These are phyloP conservation scores for Pluvialis apricaria DNA, from an alignment of 2,113 vertebrate species.

Conservation along the genomic window DNA sequence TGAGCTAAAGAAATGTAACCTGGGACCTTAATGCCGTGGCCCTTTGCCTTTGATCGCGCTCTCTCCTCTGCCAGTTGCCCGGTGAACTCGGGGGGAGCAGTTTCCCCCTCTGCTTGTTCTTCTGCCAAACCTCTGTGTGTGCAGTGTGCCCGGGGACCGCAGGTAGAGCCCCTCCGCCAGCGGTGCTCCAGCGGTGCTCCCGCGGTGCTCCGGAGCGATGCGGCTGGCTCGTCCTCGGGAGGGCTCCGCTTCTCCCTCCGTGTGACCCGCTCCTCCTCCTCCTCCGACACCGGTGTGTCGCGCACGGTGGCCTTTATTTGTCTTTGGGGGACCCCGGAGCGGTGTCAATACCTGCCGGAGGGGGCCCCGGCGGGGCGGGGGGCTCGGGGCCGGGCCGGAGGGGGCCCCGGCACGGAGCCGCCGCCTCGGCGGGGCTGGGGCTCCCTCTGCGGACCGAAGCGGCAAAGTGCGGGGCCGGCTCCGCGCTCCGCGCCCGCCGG, in stretches of 20 bases:
- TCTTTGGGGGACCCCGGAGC: not conserved
- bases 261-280: too few species aligned
- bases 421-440: constrained; percentile 63
- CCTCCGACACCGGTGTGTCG: rapidly evolving
- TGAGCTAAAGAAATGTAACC: rapidly evolving
- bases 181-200: not conserved
- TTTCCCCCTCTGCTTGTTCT: too few species aligned
- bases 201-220: too few species aligned
- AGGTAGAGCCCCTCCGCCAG: rapidly evolving
- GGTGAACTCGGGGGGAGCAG: rapidly evolving
- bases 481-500: not conserved
- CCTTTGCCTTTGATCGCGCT: rapidly evolving
- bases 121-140: rapidly evolving
- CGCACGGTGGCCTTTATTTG: rapidly evolving
- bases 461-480: not conserved
- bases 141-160: too few species aligned
- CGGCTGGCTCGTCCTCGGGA: rapidly evolving
- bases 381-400: not conserved
- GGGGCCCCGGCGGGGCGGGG: too few species aligned
- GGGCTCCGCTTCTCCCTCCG: not conserved
- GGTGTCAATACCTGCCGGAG: not conserved
- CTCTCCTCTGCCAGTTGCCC: not conserved
- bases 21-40: not conserved
- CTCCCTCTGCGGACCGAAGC: constrained; percentile 79
- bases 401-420: not conserved